phyloP scores from a whole-genome alignment of 1,140 invertebrate species.

The Papilio xuthus region DNA sequence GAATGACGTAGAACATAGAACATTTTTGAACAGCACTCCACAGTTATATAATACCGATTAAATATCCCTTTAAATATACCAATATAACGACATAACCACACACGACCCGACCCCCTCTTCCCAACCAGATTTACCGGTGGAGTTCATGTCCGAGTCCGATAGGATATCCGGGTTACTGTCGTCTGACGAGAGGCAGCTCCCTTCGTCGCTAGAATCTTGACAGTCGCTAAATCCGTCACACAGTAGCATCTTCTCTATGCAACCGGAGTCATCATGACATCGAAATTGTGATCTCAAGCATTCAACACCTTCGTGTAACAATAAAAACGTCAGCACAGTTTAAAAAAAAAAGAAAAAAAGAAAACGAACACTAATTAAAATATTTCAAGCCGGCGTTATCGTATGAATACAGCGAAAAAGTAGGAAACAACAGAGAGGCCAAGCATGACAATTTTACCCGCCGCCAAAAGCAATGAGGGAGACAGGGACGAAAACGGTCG shows the following conservation, averaged over 20 bases:
- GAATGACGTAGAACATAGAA: not conserved
- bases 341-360: not conserved
- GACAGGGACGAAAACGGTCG: conserved; percentile 37
- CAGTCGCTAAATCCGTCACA: conserved; percentile 88
- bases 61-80: not conserved
- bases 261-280: conserved; percentile 85
- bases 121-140: conserved; percentile 58
- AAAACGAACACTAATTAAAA: conserved; percentile 8
- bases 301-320: conserved; percentile 63
- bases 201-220: conserved; percentile 87
- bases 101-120: conserved; percentile 44
- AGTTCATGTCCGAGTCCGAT: conserved; percentile 46
- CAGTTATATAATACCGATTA: conserved; percentile 5
- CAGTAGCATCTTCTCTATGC: conserved; percentile 67
- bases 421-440: conserved; percentile 38
- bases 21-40: conserved; percentile 6
- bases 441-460: conserved; percentile 58
- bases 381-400: not conserved
- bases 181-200: conserved; percentile 81
- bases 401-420: conserved; percentile 24
- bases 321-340: conserved; percentile 44
- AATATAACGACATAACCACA: conserved; percentile 45
- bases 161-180: conserved; percentile 50
- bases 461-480: conserved; percentile 42
- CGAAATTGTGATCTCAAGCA: conserved; percentile 81